These are phyloP conservation scores for Uloborus plumipes DNA, from an alignment of 2,888 invertebrate genomes.

Conservation along the genomic window DNA sequence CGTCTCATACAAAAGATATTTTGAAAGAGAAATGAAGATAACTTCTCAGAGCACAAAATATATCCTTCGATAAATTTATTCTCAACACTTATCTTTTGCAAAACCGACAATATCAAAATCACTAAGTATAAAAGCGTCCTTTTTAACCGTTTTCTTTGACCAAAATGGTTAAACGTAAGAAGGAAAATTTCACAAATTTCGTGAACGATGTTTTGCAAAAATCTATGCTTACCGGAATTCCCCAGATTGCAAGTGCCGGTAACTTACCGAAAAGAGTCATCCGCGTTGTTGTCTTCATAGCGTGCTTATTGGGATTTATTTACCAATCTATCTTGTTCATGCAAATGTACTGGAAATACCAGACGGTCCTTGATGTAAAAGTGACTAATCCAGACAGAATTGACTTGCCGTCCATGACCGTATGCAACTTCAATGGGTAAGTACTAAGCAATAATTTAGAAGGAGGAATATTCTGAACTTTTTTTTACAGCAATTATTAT, in stretches of 20 bases:
- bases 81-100: too few relatives aligned
- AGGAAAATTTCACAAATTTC: slow-evolving; percentile 32
- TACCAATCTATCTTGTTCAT: slow-evolving; percentile 47
- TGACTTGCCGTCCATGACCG: slow-evolving; percentile 19
- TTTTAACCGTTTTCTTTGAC: neutral
- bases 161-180: slow-evolving; percentile 22
- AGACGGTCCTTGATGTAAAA: slow-evolving; percentile 36
- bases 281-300: slow-evolving; percentile 39
- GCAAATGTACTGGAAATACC: slow-evolving; percentile 39
- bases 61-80: too few relatives aligned
- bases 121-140: neutral
- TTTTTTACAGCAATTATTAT: too few relatives aligned
- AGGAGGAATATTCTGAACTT: too few relatives aligned
- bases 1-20: too few relatives aligned
- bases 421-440: slow-evolving; percentile 40
- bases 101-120: too few relatives aligned
- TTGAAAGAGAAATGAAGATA: too few relatives aligned
- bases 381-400: neutral
- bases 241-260: slow-evolving; percentile 33
- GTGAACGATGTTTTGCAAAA: slow-evolving; percentile 31
- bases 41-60: too few relatives aligned
- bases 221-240: slow-evolving; percentile 55
- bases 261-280: slow-evolving; percentile 13
- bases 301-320: slow-evolving; percentile 39
- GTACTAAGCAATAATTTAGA: neutral